These are phyloP conservation scores for Puma concolor DNA, from an alignment of 2,113 vertebrate genomes.

Conservation along the genomic window DNA sequence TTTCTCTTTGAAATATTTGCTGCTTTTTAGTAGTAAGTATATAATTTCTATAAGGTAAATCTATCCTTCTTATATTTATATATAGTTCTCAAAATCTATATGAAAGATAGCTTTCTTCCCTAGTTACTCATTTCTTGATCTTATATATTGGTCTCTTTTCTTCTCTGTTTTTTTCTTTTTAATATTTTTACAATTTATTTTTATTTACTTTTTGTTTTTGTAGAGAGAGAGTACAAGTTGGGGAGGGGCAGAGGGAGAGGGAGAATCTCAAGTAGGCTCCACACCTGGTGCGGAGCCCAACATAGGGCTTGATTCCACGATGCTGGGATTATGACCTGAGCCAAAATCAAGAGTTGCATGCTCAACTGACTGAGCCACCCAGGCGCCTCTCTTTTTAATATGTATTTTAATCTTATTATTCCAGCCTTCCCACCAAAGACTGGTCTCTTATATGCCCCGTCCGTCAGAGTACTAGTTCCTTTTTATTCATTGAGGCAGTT, in stretches of 20 bases:
- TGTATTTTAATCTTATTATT: conserved; percentile 34
- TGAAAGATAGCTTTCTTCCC: not conserved
- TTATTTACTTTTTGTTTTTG: no score
- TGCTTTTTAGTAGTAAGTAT: not conserved
- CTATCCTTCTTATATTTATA: not conserved
- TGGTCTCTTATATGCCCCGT: not conserved
- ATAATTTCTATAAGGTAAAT: not conserved
- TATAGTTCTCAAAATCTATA: not conserved
- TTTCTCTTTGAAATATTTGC: conserved; percentile 1
- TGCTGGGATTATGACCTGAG: no score
- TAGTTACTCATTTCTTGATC: not conserved
- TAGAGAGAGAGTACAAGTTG: no score
- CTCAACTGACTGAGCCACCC: no score
- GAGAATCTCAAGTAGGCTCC: no score
- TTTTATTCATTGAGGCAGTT: not conserved
- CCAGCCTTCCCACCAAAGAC: not conserved
- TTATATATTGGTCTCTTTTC: not conserved
- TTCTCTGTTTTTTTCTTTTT: conserved; percentile 6
- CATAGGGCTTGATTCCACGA: no score
- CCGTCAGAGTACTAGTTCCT: not conserved
- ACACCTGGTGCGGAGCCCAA: no score
- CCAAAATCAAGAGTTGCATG: no score
- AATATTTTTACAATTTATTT: not conserved
- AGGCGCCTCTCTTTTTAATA: no score
- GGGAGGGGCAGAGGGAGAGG: no score